Evolutionary conservation across 2,888 invertebrate species (phyloP).

Genomic region (Thysanoteuthis rhombus): DNA sequence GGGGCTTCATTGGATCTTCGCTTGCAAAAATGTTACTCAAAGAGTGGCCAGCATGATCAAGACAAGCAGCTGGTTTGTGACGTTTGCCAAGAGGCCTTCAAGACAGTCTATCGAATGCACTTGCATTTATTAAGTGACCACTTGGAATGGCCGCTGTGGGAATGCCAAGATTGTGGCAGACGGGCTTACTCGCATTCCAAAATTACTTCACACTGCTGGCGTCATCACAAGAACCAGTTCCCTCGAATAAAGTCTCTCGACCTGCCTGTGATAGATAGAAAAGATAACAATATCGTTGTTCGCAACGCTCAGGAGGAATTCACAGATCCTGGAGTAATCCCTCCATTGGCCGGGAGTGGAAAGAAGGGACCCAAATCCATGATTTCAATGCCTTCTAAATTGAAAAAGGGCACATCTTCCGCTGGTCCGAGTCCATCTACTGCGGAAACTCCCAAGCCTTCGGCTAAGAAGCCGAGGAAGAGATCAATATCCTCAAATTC

Average conservation of each 20-base stretch:
- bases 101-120: background rate
- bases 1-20: background rate
- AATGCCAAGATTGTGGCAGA: background rate
- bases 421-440: background rate
- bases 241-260: background rate
- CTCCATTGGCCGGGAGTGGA: accelerated
- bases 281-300: background rate
- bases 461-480: background rate
- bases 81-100: background rate
- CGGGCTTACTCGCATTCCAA: background rate
- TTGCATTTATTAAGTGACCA: slow-evolving; percentile 13
- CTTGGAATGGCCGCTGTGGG: background rate
- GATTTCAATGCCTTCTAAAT: background rate
- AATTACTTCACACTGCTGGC: background rate
- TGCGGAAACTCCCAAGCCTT: background rate
- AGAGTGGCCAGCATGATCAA: background rate
- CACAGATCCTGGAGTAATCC: background rate
- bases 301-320: background rate
- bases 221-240: background rate
- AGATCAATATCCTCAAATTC: background rate
- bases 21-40: background rate
- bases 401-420: background rate
- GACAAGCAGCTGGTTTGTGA: background rate
- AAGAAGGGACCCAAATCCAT: background rate
- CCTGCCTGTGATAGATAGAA: background rate